These are phyloP conservation scores for Vulpes lagopus DNA, from an alignment of 2,113 vertebrate species.

Conservation along the genomic window DNA sequence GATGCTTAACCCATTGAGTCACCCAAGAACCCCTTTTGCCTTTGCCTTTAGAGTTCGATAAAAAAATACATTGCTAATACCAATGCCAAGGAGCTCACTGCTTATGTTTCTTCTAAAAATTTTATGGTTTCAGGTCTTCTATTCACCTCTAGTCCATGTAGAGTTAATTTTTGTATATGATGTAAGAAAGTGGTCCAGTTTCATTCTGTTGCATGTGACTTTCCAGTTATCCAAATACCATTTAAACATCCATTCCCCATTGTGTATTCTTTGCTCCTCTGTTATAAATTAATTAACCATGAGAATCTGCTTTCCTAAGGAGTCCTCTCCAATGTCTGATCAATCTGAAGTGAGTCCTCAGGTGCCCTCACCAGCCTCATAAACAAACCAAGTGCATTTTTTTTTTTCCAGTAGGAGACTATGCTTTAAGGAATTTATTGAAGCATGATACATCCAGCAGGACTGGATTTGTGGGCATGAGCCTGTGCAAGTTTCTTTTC, in stretches of 20 bases:
- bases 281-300: not conserved
- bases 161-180: not conserved
- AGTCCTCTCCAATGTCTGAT: not conserved
- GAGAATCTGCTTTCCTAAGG: not conserved
- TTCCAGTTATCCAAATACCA: not conserved
- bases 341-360: not conserved
- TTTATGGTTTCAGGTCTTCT: not conserved
- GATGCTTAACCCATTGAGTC: not conserved
- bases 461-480: not conserved
- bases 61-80: not conserved
- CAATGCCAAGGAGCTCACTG: not conserved
- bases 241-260: not conserved
- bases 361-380: not conserved
- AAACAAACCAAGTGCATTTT: not conserved
- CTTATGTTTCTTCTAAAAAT: not conserved
- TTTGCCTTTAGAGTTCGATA: not conserved
- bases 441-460: not conserved
- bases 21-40: not conserved
- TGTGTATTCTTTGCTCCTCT: not conserved
- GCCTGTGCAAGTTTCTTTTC: not conserved
- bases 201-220: not conserved
- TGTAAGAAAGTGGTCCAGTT: not conserved
- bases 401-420: not conserved
- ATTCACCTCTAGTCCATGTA: not conserved
- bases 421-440: not conserved